Conservation (phyloP, 2,113 vertebrate genomes). For the Colistium nudipinnis region DNA sequence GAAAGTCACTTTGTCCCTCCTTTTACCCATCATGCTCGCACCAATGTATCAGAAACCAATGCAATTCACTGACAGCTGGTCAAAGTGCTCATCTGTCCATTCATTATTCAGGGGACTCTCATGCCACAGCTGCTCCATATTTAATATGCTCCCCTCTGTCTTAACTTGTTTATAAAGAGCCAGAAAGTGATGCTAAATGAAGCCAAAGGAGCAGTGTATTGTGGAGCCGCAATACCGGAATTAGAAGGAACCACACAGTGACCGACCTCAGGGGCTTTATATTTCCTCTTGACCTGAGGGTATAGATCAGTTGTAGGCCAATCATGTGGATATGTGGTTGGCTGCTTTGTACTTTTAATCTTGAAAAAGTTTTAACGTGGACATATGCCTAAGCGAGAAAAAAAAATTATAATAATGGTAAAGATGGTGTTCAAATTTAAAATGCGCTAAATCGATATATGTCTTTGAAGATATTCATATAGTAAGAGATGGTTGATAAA, state of each 20-base stretch:
- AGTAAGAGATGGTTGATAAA: background rate
- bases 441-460: background rate
- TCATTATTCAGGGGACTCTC: slow-evolving; percentile 73
- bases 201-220: slow-evolving; percentile 12
- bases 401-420: background rate
- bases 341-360: slow-evolving; percentile 29
- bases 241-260: slow-evolving; percentile 20
- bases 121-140: slow-evolving; percentile 68
- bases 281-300: slow-evolving; percentile 49
- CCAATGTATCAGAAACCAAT: slow-evolving; percentile 63
- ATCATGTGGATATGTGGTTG: slow-evolving; percentile 32
- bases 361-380: slow-evolving; percentile 17
- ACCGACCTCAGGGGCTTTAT: slow-evolving; percentile 35
- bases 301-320: slow-evolving; percentile 45
- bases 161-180: slow-evolving; percentile 52
- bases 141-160: slow-evolving; percentile 62
- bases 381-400: slow-evolving; percentile 10
- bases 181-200: slow-evolving; percentile 43
- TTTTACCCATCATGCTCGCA: slow-evolving; percentile 46
- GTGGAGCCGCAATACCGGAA: slow-evolving; percentile 11
- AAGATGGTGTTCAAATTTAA: background rate
- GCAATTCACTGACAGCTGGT: slow-evolving; percentile 65
- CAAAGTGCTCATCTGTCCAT: slow-evolving; percentile 71
- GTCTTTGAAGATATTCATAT: background rate
- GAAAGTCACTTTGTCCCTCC: slow-evolving; percentile 34